A percentile compares a stretch with the other conserved stretches of the same genome.
Evolutionary conservation across 2,113 vertebrate genomes (phyloP).

Genomic region (Ivindomyrus marchei): DNA sequence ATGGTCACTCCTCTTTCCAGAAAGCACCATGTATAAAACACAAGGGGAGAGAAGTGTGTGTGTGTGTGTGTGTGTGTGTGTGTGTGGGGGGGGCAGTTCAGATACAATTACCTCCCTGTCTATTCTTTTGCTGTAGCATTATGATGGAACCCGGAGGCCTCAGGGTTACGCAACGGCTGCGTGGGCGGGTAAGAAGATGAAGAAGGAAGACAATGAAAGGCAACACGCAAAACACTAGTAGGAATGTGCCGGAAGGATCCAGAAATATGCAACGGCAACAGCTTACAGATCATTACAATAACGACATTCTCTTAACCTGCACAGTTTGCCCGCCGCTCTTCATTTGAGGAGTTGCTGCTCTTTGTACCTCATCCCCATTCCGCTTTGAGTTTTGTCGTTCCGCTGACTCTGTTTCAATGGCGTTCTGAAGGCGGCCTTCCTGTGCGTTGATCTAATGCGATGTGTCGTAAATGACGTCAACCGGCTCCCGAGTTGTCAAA

Average conservation of each 20-base stretch:
- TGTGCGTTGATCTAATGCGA: background rate
- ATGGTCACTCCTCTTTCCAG: background rate
- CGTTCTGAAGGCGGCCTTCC: background rate
- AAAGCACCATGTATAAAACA: background rate
- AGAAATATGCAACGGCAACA: background rate
- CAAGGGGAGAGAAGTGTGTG: background rate
- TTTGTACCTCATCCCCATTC: background rate
- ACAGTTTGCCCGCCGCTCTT: background rate
- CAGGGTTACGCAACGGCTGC: background rate
- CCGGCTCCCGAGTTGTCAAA: background rate
- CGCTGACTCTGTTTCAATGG: background rate
- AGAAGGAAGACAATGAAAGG: background rate
- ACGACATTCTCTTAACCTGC: background rate
- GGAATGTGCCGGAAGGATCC: background rate
- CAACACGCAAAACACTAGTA: background rate
- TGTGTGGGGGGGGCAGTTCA: background rate
- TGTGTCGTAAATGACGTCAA: background rate
- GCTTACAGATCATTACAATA: background rate
- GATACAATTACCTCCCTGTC: background rate
- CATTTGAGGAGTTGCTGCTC: background rate
- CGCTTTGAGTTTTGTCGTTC: background rate
- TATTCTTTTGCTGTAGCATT: background rate
- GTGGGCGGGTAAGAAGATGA: background rate
- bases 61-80: too few relatives aligned
- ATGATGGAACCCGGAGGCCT: background rate